Percentiles rank a stretch among this genome's conserved stretches.
Evolutionary conservation across 2,113 vertebrate genomes (phyloP).

Genomic region (Tyrannus savana): DNA sequence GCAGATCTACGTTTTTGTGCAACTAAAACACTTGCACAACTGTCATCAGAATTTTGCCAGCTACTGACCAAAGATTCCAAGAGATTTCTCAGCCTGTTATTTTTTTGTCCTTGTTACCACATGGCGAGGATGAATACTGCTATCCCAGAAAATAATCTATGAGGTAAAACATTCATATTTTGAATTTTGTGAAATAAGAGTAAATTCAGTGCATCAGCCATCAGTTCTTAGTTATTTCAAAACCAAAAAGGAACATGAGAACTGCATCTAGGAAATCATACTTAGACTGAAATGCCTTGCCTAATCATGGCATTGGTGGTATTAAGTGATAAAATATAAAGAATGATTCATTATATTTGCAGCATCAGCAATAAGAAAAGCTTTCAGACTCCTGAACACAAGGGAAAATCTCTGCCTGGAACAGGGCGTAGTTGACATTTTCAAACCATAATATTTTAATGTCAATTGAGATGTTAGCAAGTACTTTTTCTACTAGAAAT

Average conservation of each 20-base stretch:
- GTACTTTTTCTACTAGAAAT: not conserved
- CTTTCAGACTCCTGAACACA: slow-evolving; percentile 12
- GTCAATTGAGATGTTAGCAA: not conserved
- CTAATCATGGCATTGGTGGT: not conserved
- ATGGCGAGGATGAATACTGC: not conserved
- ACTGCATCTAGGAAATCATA: not conserved
- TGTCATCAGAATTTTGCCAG: not conserved
- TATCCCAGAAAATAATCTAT: not conserved
- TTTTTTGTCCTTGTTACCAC: not conserved
- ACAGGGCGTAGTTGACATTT: not conserved
- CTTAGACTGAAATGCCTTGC: not conserved
- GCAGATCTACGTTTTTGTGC: not conserved
- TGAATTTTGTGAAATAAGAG: not conserved
- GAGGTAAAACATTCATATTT: not conserved
- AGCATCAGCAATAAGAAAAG: slow-evolving; percentile 24
- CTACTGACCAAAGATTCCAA: not conserved
- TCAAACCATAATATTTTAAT: slow-evolving; percentile 24
- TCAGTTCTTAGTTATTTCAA: not conserved
- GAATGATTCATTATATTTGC: slow-evolving; percentile 40
- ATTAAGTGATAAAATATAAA: slow-evolving; percentile 25
- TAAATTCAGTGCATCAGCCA: not conserved
- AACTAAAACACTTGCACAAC: not conserved
- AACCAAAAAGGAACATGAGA: not conserved
- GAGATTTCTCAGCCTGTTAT: not conserved
- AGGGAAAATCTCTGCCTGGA: slow-evolving; percentile 29